These are phyloP conservation scores for Ahaetulla prasina DNA, from an alignment of 2,113 vertebrate genomes.

Conservation along the genomic window DNA sequence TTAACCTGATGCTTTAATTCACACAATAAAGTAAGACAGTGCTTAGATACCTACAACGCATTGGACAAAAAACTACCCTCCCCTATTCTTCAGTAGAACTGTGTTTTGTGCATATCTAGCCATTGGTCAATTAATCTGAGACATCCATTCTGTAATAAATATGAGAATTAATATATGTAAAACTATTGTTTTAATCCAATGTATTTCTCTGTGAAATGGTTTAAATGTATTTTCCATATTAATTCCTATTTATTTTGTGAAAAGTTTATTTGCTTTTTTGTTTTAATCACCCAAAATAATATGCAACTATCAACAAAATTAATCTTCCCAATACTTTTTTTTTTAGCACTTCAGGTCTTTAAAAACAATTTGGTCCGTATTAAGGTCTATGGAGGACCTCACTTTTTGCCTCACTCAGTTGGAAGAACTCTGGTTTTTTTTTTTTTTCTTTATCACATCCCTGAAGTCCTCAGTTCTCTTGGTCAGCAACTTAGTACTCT, in stretches of 20 bases:
- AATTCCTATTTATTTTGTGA: neutral
- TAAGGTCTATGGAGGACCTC: neutral
- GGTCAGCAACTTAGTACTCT: neutral
- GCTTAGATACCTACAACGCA: neutral
- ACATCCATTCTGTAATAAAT: neutral
- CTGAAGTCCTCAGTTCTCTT: neutral
- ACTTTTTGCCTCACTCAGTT: neutral
- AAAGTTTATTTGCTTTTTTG: neutral
- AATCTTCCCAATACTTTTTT: neutral
- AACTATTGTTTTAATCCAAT: neutral
- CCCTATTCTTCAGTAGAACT: neutral
- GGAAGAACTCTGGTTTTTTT: neutral
- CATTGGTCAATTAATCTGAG: neutral
- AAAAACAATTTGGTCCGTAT: neutral
- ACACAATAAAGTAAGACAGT: neutral
- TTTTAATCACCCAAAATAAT: neutral
- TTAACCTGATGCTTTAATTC: neutral
- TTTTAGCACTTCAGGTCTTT: neutral
- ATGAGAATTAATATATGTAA: neutral
- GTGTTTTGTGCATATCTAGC: neutral
- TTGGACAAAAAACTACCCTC: neutral
- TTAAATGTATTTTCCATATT: neutral
- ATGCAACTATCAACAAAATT: neutral
- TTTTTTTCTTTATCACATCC: neutral
- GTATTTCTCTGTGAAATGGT: neutral